Evolutionary conservation across 2,113 vertebrate genomes (phyloP).

Genomic region (Coturnix japonica): DNA sequence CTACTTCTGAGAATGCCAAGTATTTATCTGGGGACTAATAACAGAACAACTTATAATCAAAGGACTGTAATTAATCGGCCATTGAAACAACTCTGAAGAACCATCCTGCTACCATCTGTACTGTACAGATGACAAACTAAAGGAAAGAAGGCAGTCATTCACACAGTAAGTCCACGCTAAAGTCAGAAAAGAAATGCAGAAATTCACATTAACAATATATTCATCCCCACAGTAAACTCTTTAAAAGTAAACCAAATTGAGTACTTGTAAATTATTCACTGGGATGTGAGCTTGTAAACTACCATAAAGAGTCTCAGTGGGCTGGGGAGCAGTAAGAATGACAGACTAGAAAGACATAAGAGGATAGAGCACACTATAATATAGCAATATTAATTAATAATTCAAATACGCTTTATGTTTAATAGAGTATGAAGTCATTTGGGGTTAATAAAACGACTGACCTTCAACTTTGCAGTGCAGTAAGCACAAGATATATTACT

Average conservation of each 20-base stretch:
- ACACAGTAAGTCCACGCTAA: neutral
- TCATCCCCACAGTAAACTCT: neutral
- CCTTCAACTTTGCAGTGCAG: neutral
- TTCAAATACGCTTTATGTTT: neutral
- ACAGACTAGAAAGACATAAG: neutral
- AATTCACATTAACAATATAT: neutral
- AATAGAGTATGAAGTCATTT: conserved; percentile 24
- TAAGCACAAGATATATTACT: neutral
- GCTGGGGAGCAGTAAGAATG: neutral
- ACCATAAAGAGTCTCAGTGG: neutral
- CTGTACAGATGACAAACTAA: neutral
- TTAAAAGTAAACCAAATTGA: neutral
- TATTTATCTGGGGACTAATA: neutral
- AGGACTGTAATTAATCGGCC: neutral
- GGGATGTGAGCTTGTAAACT: neutral
- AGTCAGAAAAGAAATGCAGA: neutral
- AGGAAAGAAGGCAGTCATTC: neutral
- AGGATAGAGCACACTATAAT: neutral
- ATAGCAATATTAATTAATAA: conserved; percentile 33
- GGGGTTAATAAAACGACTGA: conserved; percentile 30
- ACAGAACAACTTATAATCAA: neutral
- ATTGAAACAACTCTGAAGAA: neutral
- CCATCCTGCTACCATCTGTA: neutral
- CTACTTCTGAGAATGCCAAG: neutral
- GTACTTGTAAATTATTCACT: neutral